Percentiles rank a stretch among this genome's conserved stretches.
Evolutionary conservation across 1,140 invertebrate species (phyloP).

Genomic region (Saccostrea echinata): DNA sequence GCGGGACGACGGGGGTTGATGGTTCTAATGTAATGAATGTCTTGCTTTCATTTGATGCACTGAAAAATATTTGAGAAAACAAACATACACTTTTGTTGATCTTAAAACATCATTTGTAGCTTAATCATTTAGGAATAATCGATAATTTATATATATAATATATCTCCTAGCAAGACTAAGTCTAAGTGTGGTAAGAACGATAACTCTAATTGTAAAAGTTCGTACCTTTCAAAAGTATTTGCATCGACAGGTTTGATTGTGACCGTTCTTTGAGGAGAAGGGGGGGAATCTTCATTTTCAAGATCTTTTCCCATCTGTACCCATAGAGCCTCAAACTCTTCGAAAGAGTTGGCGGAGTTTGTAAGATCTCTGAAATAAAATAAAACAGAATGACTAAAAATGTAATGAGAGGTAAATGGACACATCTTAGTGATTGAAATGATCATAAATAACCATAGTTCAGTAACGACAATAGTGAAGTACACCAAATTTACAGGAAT

Average conservation of each 20-base stretch:
- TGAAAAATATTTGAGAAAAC: too few relatives aligned
- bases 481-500: constrained; percentile 32
- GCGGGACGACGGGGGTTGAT: too few relatives aligned
- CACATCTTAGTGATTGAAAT: constrained; percentile 27
- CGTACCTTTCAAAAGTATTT: not conserved
- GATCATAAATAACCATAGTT: constrained; percentile 28
- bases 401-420: constrained; percentile 35
- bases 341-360: constrained; percentile 8
- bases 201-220: constrained; percentile 39
- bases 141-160: constrained; percentile 9
- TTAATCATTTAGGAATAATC: constrained; percentile 38
- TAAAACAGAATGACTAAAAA: constrained; percentile 31
- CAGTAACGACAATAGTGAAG: constrained; percentile 32
- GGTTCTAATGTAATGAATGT: too few relatives aligned
- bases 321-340: constrained; percentile 22
- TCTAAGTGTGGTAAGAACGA: constrained; percentile 28
- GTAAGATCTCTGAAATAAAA: constrained; percentile 36
- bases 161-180: not conserved
- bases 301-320: too few relatives aligned
- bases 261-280: too few relatives aligned
- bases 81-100: too few relatives aligned
- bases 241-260: constrained; percentile 29
- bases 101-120: constrained; percentile 29
- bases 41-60: too few relatives aligned
- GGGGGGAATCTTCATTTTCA: too few relatives aligned